phyloP scores from a whole-genome alignment of 2,113 vertebrate species.

The Oriolus oriolus region DNA sequence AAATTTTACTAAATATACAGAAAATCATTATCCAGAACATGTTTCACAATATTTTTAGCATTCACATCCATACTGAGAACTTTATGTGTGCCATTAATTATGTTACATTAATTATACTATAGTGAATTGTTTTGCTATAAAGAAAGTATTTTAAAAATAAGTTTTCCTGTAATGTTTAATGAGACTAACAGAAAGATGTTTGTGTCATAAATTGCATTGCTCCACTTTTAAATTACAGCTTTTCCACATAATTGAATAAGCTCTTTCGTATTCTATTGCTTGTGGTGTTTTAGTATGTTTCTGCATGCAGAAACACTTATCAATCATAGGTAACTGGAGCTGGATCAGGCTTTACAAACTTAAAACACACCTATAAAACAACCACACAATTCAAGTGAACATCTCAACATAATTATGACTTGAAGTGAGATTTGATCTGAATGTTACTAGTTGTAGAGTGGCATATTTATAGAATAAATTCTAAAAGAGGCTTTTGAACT shows the following conservation, averaged over 20 bases:
- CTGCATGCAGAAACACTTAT: not conserved
- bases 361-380: not conserved
- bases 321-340: not conserved
- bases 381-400: not conserved
- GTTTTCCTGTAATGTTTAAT: not conserved
- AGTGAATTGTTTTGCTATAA: not conserved
- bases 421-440: not conserved
- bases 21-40: constrained; percentile 1
- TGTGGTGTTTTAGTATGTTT: not conserved
- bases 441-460: not conserved
- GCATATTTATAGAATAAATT: not conserved
- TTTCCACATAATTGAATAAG: not conserved
- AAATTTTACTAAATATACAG: constrained; percentile 53
- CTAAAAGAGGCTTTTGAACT: not conserved
- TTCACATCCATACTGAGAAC: not conserved
- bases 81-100: constrained; percentile 35
- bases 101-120: constrained; percentile 23
- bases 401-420: not conserved
- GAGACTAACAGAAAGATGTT: not conserved
- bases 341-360: not conserved
- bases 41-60: constrained; percentile 28
- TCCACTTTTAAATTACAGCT: constrained; percentile 18
- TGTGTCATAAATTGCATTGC: not conserved
- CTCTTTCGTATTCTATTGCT: not conserved
- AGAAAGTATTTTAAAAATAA: not conserved